Conservation (phyloP, 2,113 vertebrate species). For the Laticauda colubrina region DNA sequence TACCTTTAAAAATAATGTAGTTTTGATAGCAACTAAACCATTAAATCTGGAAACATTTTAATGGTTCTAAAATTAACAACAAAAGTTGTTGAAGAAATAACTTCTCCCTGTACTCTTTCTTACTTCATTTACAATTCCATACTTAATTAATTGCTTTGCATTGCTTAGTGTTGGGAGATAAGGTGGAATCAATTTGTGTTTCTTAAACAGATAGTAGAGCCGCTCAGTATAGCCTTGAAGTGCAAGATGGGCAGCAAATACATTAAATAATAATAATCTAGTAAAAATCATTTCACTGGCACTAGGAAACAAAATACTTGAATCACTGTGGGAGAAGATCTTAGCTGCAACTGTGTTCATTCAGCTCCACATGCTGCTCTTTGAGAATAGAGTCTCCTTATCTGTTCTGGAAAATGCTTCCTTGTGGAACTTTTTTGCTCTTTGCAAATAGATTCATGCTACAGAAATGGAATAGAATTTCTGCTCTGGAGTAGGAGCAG, state of each 20-base stretch:
- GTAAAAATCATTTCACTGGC: neutral
- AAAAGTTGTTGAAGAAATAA: conserved; percentile 10
- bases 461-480: neutral
- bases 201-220: neutral
- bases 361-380: neutral
- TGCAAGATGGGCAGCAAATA: neutral
- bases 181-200: neutral
- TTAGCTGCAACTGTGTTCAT: neutral
- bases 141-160: conserved; percentile 5
- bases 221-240: neutral
- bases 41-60: conserved; percentile 17
- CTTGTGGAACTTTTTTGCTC: neutral
- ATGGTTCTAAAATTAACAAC: conserved; percentile 14
- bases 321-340: neutral
- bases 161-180: neutral
- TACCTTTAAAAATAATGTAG: neutral
- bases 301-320: neutral
- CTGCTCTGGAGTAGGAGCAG: neutral
- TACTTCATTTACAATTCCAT: conserved; percentile 33
- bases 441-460: conserved; percentile 4
- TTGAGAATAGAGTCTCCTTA: neutral
- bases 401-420: neutral
- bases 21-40: conserved; percentile 22
- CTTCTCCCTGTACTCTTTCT: neutral
- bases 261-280: neutral